A percentile compares a stretch with the other conserved stretches of the same genome.
phyloP scores from a whole-genome alignment of 2,888 invertebrate genomes.

The Ariolimax columbianus region DNA sequence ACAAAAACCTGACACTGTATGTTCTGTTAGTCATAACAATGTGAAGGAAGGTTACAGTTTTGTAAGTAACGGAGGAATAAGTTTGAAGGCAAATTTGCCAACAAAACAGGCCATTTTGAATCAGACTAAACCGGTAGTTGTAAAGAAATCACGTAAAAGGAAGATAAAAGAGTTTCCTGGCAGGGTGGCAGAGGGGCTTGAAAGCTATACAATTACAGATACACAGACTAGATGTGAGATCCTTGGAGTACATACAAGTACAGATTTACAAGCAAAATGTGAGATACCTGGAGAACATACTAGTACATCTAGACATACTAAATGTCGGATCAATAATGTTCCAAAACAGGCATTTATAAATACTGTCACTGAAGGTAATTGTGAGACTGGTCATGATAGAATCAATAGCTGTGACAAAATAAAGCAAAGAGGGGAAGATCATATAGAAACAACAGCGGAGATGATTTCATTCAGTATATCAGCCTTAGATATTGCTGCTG shows the following conservation, averaged over 20 bases:
- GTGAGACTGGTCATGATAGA: background rate
- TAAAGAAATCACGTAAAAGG: background rate
- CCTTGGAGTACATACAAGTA: too few species aligned
- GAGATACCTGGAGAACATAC: background rate
- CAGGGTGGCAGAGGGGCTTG: too few species aligned
- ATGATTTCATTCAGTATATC: background rate
- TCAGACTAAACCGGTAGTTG: background rate
- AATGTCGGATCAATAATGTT: background rate
- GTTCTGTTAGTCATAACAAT: background rate
- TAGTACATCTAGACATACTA: background rate
- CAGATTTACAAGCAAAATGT: background rate
- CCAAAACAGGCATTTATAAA: background rate
- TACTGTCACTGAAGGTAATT: background rate
- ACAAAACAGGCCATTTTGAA: too few species aligned
- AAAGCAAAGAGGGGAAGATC: background rate
- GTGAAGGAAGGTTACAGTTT: background rate
- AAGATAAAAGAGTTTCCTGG: background rate
- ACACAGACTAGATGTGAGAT: too few species aligned
- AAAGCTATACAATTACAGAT: too few species aligned
- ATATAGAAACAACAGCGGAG: background rate
- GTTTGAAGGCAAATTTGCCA: background rate
- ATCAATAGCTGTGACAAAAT: background rate
- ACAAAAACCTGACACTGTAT: background rate
- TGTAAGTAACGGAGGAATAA: background rate
- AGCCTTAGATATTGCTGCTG: background rate